A percentile compares a stretch with the other conserved stretches of the same genome.
These are phyloP conservation scores for Eupsilia transversa DNA, from an alignment of 2,888 invertebrate species.

Conservation along the genomic window DNA sequence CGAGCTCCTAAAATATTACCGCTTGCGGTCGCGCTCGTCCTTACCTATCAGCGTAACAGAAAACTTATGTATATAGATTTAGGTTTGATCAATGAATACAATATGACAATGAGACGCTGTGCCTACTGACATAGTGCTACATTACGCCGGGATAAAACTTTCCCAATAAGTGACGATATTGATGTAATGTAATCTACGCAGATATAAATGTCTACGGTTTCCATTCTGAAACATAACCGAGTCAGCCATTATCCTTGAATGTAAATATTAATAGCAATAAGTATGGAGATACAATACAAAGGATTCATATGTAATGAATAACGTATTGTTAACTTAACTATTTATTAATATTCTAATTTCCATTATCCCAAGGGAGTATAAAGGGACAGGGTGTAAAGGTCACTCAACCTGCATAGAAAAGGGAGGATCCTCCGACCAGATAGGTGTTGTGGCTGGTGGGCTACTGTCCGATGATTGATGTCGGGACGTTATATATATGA, in stretches of 20 bases:
- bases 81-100: constrained; percentile 63
- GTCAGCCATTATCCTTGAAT: no score
- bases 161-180: constrained; percentile 12
- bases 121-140: constrained; percentile 12
- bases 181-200: background rate
- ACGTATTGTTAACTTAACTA: background rate
- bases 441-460: no score
- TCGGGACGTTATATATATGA: no score
- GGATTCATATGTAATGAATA: background rate
- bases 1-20: background rate
- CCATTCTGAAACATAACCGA: background rate
- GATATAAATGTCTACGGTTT: background rate
- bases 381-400: no score
- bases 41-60: constrained; percentile 46
- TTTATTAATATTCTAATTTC: background rate
- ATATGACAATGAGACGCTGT: constrained; percentile 38
- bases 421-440: no score
- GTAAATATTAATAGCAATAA: background rate
- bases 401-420: no score
- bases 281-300: background rate
- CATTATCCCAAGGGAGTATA: background rate
- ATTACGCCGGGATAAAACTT: constrained; percentile 14
- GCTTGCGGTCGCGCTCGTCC: background rate
- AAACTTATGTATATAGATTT: constrained; percentile 65
- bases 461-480: no score